Evolutionary conservation across 2,113 vertebrate species (phyloP).

Genomic region (Bostrychus sinensis): DNA sequence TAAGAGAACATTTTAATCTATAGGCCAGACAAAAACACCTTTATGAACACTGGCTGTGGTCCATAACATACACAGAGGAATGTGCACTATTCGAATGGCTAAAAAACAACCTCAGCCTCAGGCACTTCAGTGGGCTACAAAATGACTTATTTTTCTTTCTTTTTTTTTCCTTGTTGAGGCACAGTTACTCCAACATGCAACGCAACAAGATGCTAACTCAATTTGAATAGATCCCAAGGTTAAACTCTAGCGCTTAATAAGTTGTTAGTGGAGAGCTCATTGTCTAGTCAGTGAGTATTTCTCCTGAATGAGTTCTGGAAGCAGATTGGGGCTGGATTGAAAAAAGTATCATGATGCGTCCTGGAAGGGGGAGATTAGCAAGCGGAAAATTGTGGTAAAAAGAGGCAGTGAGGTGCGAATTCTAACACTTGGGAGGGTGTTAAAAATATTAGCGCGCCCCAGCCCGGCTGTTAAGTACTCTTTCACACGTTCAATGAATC

Average conservation of each 20-base stretch:
- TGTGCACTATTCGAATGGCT: neutral
- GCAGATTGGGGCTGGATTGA: neutral
- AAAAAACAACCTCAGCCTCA: neutral
- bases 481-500: slow-evolving; percentile 59
- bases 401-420: slow-evolving; percentile 54
- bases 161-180: neutral
- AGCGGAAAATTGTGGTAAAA: slow-evolving; percentile 2
- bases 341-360: neutral
- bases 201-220: neutral
- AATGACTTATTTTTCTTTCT: neutral
- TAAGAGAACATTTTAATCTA: neutral
- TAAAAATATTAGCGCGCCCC: slow-evolving; percentile 61
- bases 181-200: neutral
- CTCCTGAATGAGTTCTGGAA: neutral
- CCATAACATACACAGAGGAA: slow-evolving; percentile 13
- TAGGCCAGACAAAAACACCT: neutral
- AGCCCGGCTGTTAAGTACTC: slow-evolving; percentile 40
- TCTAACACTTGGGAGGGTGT: slow-evolving; percentile 64
- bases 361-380: neutral
- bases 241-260: neutral
- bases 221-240: neutral
- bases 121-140: neutral
- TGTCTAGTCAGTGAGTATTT: neutral
- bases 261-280: neutral
- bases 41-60: slow-evolving; percentile 4